Conservation (phyloP, 2,888 invertebrate species). For the Tanypteryx hageni region DNA sequence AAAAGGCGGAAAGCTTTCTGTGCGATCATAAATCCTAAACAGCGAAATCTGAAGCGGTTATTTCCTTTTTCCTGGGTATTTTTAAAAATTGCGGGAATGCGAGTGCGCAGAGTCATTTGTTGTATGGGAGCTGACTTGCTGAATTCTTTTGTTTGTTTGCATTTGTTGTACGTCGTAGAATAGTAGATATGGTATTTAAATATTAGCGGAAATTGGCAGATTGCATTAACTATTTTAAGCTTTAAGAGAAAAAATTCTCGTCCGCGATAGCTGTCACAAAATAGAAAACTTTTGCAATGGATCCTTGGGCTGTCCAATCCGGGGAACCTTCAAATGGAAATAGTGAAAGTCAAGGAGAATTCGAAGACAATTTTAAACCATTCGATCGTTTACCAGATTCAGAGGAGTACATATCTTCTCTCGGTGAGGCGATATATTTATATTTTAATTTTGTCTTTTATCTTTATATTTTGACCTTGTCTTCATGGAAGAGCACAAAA, state of each 20-base stretch:
- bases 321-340: background rate
- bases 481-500: background rate
- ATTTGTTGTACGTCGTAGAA: too few relatives aligned
- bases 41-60: too few relatives aligned
- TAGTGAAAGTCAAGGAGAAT: slow-evolving; percentile 63
- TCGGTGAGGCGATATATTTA: slow-evolving; percentile 77
- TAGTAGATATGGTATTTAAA: too few relatives aligned
- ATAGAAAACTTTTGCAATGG: slow-evolving; percentile 52
- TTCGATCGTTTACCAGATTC: slow-evolving; percentile 78
- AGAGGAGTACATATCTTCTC: slow-evolving; percentile 81
- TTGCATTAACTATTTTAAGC: background rate
- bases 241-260: background rate
- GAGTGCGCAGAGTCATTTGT: too few relatives aligned
- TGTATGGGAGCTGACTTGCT: too few relatives aligned
- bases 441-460: background rate
- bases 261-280: background rate
- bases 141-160: too few relatives aligned
- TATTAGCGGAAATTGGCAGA: too few relatives aligned
- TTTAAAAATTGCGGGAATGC: too few relatives aligned
- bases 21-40: too few relatives aligned
- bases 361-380: slow-evolving; percentile 70
- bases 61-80: too few relatives aligned
- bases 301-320: slow-evolving; percentile 66
- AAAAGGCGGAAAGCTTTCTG: too few relatives aligned
- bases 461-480: background rate